phyloP scores from a whole-genome alignment of 2,888 invertebrate species.

The Lampropteryx suffumata region DNA sequence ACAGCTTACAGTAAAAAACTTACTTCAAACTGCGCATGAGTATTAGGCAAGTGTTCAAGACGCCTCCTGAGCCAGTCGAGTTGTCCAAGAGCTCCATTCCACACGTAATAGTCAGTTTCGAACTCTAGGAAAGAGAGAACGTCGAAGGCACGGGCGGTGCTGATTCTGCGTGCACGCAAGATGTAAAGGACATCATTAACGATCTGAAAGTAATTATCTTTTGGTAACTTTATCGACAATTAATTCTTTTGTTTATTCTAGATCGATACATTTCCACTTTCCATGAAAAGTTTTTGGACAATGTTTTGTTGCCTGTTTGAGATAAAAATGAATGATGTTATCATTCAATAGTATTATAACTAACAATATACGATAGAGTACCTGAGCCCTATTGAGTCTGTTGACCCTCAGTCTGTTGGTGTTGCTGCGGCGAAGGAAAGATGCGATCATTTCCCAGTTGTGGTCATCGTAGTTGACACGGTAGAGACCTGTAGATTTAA shows the following conservation, averaged over 20 bases:
- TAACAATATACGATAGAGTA: no score
- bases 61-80: constrained; percentile 76
- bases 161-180: constrained; percentile 82
- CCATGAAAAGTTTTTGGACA: no score
- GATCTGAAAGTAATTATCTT: constrained; percentile 65
- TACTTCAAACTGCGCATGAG: constrained; percentile 57
- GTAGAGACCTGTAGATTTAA: constrained; percentile 78
- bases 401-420: constrained; percentile 76
- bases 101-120: constrained; percentile 89
- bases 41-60: constrained; percentile 59
- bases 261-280: no score
- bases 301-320: no score
- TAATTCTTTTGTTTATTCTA: no score
- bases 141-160: constrained; percentile 82
- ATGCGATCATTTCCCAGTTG: constrained; percentile 81
- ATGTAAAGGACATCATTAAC: constrained; percentile 90
- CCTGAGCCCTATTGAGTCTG: constrained; percentile 88
- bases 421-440: constrained; percentile 66
- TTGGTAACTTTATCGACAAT: no score
- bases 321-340: no score
- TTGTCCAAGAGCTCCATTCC: constrained; percentile 85
- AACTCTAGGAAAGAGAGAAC: constrained; percentile 85
- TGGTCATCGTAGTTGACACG: constrained; percentile 85
- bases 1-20: constrained; percentile 29
- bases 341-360: no score